These are phyloP conservation scores for Dufourea novaeangliae DNA, from an alignment of 1,140 invertebrate species.

Conservation along the genomic window DNA sequence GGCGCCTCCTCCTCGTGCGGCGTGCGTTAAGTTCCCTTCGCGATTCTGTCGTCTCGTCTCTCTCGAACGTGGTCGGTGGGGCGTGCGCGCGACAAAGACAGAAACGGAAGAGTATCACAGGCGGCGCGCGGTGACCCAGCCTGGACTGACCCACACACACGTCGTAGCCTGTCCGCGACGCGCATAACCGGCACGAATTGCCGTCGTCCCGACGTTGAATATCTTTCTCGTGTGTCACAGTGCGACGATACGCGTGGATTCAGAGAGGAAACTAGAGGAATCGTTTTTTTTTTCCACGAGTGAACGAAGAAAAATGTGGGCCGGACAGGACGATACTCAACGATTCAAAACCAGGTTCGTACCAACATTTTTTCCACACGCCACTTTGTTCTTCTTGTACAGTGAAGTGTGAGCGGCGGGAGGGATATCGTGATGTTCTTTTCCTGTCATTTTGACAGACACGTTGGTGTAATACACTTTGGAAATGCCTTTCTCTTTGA, in stretches of 20 bases:
- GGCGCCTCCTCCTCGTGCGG: constrained; percentile 60
- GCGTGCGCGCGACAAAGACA: background rate
- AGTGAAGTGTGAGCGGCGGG: too few relatives aligned
- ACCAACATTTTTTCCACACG: background rate
- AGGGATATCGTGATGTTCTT: background rate
- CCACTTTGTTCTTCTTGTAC: constrained; percentile 13
- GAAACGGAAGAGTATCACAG: constrained; percentile 40
- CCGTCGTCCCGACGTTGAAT: constrained; percentile 13
- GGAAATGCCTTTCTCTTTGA: constrained; percentile 42
- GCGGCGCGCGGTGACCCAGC: constrained; percentile 55
- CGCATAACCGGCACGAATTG: constrained; percentile 48
- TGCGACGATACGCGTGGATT: background rate
- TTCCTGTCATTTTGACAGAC: constrained; percentile 19
- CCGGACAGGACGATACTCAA: constrained; percentile 76
- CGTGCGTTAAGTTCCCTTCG: constrained; percentile 22
- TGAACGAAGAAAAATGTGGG: constrained; percentile 70
- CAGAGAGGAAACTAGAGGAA: background rate
- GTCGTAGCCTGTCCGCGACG: constrained; percentile 31
- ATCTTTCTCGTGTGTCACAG: background rate
- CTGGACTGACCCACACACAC: constrained; percentile 55
- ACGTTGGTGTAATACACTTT: constrained; percentile 24
- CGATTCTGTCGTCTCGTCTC: constrained; percentile 1
- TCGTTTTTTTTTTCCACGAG: background rate
- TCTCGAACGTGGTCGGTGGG: background rate
- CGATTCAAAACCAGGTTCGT: constrained; percentile 76